phyloP scores from a whole-genome alignment of 2,888 invertebrate genomes.

The Sarcophaga caerulescens region DNA sequence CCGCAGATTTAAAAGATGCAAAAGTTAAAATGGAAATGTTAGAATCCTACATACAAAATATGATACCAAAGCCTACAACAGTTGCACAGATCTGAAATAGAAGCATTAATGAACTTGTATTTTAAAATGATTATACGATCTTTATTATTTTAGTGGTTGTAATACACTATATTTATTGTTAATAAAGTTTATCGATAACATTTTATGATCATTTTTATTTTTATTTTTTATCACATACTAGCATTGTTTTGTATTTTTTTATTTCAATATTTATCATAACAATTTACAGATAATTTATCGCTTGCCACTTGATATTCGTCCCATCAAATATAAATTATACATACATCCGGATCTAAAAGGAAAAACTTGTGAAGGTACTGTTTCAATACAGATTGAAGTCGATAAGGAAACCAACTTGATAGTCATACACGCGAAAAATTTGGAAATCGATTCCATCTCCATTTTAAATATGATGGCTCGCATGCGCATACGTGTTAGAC shows the following conservation, averaged over 20 bases:
- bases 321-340: conserved; percentile 75
- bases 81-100: neutral
- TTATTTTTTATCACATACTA: too few relatives aligned
- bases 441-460: conserved; percentile 74
- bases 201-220: too few relatives aligned
- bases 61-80: neutral
- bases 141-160: too few relatives aligned
- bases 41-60: conserved; percentile 51
- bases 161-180: too few relatives aligned
- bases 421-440: conserved; percentile 75
- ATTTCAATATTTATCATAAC: neutral
- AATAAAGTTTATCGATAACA: too few relatives aligned
- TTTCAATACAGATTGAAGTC: conserved; percentile 76
- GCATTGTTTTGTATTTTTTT: too few relatives aligned
- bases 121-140: too few relatives aligned
- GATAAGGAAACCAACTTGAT: conserved; percentile 74
- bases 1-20: conserved; percentile 65
- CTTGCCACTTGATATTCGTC: conserved; percentile 73
- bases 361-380: conserved; percentile 73
- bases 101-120: too few relatives aligned
- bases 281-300: conserved; percentile 74
- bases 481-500: conserved; percentile 76
- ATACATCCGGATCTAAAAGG: conserved; percentile 73
- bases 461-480: conserved; percentile 76
- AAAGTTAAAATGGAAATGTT: conserved; percentile 56